Base-by-base conservation (phyloP, 2,888 invertebrate species). In the Gymnosoma rotundatum region DNA sequence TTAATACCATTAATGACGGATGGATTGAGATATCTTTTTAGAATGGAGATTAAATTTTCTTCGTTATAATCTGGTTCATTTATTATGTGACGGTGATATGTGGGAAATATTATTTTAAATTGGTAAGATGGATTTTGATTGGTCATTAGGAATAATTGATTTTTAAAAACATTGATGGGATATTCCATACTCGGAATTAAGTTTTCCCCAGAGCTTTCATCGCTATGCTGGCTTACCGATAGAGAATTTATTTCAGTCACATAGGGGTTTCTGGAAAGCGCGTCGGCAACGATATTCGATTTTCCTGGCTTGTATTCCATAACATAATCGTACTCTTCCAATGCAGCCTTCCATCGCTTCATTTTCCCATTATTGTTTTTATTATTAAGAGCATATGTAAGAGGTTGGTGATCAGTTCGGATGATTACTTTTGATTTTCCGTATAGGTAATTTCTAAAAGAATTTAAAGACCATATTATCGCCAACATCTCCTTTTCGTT, bases 131-230 rank as follows among this genome's bases (percentile, higher is more conserved):
- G 32, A 5, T 0, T 32, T 32, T 7, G 8, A 36, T 25, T 58
- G 8, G 8, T 58, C 14, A 3, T 25, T 60, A 36, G 9, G 10
- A 60, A 60, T 36, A 60, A 36, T 36, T 60, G 60, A 38, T 36
- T 60, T 4, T 25, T 25, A 25, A 25, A 25, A 25, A 25, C 18
- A 60, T 60, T 36, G 18, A 60, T 38, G 32, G 36, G 42, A 18
- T 61, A 38, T 61, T 61, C 61, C 16, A 61, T 32, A 42, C 38
- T 61, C 14, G 38, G 61, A 61, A 61, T 61, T 38, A 61, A 38
- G 20, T 38, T 18, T 61, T 61, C 42, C 10, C 38, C 42, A 61
- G 61, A 61, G 16, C 56, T 58, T 56, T 12, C n/a, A 56, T 21
- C n/a, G 7, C 12, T 21, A 25, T 56, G n/a, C 21, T 25, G 56